Conservation (phyloP, 2,113 vertebrate genomes). For the Phyllostomus discolor region DNA sequence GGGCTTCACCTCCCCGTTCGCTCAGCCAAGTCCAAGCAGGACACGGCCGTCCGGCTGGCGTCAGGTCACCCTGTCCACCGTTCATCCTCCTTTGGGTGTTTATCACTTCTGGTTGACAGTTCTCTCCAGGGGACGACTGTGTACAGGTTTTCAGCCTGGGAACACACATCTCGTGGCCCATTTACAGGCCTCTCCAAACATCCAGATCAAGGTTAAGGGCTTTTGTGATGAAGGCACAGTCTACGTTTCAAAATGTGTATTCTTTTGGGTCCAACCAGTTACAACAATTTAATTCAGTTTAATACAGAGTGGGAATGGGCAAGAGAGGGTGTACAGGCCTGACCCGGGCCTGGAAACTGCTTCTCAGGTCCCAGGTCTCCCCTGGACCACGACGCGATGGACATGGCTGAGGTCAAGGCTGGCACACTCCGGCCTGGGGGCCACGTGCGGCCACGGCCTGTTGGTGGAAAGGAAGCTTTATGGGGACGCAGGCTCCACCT, state of each 20-base stretch:
- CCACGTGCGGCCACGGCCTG: background rate
- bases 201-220: background rate
- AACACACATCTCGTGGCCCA: slow-evolving; percentile 16
- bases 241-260: slow-evolving; percentile 40
- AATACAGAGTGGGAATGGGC: background rate
- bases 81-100: slow-evolving; percentile 36
- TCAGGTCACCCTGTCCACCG: slow-evolving; percentile 12
- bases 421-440: background rate
- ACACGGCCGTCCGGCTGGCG: background rate
- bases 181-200: background rate
- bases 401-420: background rate
- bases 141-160: slow-evolving; percentile 21
- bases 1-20: background rate
- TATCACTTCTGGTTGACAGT: slow-evolving; percentile 50
- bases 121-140: slow-evolving; percentile 49
- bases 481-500: background rate
- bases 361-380: background rate
- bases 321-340: background rate
- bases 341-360: background rate
- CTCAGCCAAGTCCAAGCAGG: background rate
- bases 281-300: background rate
- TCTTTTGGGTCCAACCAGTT: background rate
- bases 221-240: slow-evolving; percentile 37
- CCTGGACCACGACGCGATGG: background rate
- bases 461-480: too few relatives aligned